A percentile compares a stretch with the other conserved stretches of the same genome.
phyloP scores from a whole-genome alignment of 2,113 vertebrate genomes.

The Hydropotes inermis region DNA sequence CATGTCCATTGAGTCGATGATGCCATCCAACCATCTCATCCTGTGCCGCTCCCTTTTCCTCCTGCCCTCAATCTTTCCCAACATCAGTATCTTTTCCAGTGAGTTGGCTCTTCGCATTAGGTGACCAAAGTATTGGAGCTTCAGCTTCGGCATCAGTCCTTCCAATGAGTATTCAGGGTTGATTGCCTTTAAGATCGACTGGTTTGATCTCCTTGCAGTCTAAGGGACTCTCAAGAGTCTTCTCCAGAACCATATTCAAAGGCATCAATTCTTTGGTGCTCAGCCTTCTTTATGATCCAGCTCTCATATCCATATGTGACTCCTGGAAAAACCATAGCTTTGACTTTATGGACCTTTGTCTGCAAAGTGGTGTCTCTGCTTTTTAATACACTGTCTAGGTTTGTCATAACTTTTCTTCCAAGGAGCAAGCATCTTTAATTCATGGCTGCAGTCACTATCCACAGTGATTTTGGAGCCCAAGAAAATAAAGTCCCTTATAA shows the following conservation, averaged over 20 bases:
- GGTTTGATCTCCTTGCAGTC: not conserved
- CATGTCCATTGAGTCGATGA: no score
- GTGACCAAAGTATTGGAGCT: no score
- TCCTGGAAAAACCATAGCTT: not conserved
- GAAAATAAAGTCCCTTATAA: not conserved
- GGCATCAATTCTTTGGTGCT: not conserved
- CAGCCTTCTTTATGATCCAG: not conserved
- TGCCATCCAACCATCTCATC: no score
- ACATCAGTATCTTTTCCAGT: no score
- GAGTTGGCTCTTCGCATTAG: no score
- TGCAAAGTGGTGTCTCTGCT: not conserved
- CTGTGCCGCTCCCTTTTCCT: no score
- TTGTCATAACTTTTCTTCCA: not conserved
- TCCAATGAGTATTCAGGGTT: not conserved
- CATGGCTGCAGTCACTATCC: not conserved
- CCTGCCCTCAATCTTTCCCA: no score
- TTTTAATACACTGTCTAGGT: not conserved
- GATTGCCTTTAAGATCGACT: not conserved
- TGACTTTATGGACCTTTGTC: not conserved
- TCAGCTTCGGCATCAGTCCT: not conserved
- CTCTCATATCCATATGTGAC: not conserved
- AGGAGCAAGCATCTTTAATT: not conserved
- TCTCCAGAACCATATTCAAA: not conserved
- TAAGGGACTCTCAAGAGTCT: not conserved
- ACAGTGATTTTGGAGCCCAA: not conserved